These are phyloP conservation scores for Chiloscyllium plagiosum DNA, from an alignment of 2,113 vertebrate species.

Conservation along the genomic window DNA sequence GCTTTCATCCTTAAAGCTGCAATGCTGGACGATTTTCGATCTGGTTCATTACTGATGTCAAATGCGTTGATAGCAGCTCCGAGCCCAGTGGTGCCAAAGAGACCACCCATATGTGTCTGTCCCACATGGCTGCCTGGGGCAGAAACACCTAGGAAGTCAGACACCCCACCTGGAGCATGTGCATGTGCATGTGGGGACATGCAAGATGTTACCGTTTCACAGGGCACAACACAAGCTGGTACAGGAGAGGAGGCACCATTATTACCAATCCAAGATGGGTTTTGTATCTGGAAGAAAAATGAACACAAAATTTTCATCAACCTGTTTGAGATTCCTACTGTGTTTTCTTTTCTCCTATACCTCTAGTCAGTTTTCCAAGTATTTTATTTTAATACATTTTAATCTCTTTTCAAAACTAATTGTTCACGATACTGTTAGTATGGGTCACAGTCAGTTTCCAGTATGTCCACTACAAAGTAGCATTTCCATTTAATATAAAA, in stretches of 20 bases:
- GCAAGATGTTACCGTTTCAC: conserved; percentile 85
- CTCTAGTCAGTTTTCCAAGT: not conserved
- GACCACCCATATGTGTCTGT: conserved; percentile 89
- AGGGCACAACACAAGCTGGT: conserved; percentile 88
- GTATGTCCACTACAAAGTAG: not conserved
- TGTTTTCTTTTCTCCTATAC: not conserved
- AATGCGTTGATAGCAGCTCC: conserved; percentile 81
- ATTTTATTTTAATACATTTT: not conserved
- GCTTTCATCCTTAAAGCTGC: conserved; percentile 95
- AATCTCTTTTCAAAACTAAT: not conserved
- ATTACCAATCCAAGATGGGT: conserved; percentile 88
- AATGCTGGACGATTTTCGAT: conserved; percentile 97
- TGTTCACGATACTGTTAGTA: not conserved
- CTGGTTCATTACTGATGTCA: conserved; percentile 88
- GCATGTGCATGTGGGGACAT: conserved; percentile 88
- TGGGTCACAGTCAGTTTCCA: not conserved
- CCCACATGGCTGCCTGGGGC: conserved; percentile 75
- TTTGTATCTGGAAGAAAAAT: conserved; percentile 79
- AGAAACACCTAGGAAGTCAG: conserved; percentile 81
- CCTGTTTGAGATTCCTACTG: not conserved
- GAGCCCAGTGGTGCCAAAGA: conserved; percentile 75
- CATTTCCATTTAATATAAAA: not conserved
- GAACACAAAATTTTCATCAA: conserved; percentile 1
- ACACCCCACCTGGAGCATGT: conserved; percentile 73
- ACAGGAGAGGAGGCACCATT: conserved; percentile 79